phyloP scores from a whole-genome alignment of 2,797 vertebrate genomes.

The Notolabrus celidotus region DNA sequence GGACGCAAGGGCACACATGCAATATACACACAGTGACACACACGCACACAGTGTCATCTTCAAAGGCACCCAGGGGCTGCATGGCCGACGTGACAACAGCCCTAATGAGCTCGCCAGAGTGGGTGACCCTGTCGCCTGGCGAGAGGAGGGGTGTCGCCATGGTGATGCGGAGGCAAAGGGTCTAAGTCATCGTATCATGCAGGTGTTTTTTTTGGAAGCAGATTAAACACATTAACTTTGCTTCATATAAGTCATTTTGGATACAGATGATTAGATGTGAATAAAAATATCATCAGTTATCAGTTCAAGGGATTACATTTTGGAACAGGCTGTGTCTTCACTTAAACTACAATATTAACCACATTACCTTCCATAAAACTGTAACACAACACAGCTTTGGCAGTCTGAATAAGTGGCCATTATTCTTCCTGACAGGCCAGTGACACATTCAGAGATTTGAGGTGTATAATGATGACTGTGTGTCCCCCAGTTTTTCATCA shows the following conservation, averaged over 20 bases:
- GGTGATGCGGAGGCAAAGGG: conserved; percentile 65
- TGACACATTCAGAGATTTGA: conserved; percentile 61
- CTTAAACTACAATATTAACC: conserved; percentile 17
- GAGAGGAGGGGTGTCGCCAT: conserved; percentile 74
- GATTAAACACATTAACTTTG: conserved; percentile 40
- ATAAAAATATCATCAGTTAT: background rate
- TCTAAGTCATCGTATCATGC: conserved; percentile 73
- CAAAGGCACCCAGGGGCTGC: conserved; percentile 73
- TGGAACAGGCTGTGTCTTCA: background rate
- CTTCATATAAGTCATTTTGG: conserved; percentile 7
- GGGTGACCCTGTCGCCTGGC: conserved; percentile 76
- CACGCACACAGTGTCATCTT: conserved; percentile 70
- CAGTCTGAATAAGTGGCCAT: conserved; percentile 49
- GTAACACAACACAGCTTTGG: conserved; percentile 38
- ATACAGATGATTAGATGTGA: background rate
- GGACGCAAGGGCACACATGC: conserved; percentile 25
- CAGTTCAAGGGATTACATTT: conserved; percentile 1
- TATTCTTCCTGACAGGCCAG: conserved; percentile 49
- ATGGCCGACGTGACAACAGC: conserved; percentile 73
- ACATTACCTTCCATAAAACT: conserved; percentile 18
- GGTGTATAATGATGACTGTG: conserved; percentile 63
- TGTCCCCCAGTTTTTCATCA: conserved; percentile 61
- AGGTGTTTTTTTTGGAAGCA: conserved; percentile 67
- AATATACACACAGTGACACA: conserved; percentile 38
- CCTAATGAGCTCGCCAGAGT: conserved; percentile 78